These are phyloP conservation scores for Phaedon cochleariae DNA, from an alignment of 2,888 invertebrate genomes.

Conservation along the genomic window DNA sequence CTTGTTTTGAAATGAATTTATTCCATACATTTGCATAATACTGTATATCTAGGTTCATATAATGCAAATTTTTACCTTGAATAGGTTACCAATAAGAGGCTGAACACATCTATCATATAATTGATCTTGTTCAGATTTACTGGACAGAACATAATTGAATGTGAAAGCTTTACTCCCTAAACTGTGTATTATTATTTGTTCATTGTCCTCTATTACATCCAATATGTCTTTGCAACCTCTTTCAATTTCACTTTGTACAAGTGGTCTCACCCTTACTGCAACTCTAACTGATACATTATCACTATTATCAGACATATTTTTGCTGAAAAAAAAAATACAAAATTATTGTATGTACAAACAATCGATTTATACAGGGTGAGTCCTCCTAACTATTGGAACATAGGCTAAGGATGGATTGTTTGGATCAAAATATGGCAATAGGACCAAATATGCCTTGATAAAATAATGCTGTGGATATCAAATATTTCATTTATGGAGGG, in stretches of 20 bases:
- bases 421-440: too few relatives aligned
- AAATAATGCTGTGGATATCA: too few relatives aligned
- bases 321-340: background rate
- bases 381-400: too few relatives aligned
- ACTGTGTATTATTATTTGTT: conserved; percentile 72
- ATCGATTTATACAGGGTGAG: too few relatives aligned
- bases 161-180: conserved; percentile 77
- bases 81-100: conserved; percentile 77
- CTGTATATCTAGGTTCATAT: background rate
- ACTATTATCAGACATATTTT: background rate
- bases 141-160: conserved; percentile 83
- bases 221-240: conserved; percentile 81
- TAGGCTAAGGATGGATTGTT: too few relatives aligned
- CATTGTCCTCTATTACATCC: conserved; percentile 69
- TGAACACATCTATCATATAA: conserved; percentile 79
- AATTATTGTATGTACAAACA: too few relatives aligned
- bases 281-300: conserved; percentile 70
- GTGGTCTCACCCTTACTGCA: conserved; percentile 83
- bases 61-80: conserved; percentile 65
- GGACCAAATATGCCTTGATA: too few relatives aligned
- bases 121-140: conserved; percentile 73
- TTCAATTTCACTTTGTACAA: conserved; percentile 75
- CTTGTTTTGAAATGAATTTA: too few relatives aligned
- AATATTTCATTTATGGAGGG: too few relatives aligned
- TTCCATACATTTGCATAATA: too few relatives aligned